phyloP scores from a whole-genome alignment of 2,888 invertebrate species.

The Brenthis daphne region DNA sequence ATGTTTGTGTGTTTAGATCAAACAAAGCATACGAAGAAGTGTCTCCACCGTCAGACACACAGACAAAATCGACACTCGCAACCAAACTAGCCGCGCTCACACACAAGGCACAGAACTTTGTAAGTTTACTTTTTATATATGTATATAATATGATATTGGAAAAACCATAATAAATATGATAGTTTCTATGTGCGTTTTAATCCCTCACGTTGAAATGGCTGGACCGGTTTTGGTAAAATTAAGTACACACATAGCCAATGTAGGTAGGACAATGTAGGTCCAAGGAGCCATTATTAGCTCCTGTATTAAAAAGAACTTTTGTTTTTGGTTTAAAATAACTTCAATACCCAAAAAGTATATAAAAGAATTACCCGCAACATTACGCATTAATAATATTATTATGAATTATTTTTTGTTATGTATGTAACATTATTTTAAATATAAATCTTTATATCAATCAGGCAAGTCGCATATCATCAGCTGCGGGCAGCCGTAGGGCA shows the following conservation, averaged over 20 bases:
- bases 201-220: no score
- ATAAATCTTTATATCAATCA: constrained; percentile 38
- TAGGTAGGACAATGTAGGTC: no score
- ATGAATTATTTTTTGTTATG: background rate
- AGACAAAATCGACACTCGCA: constrained; percentile 68
- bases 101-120: constrained; percentile 76
- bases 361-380: no score
- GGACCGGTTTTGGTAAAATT: no score
- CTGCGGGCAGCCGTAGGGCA: constrained; percentile 71
- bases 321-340: no score
- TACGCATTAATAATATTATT: no score
- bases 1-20: constrained; percentile 46
- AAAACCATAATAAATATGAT: background rate
- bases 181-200: no score
- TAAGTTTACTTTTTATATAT: constrained; percentile 52
- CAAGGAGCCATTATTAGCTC: no score
- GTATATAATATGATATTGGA: no score
- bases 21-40: constrained; percentile 76
- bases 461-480: constrained; percentile 75
- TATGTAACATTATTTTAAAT: background rate
- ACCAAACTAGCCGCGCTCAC: constrained; percentile 73
- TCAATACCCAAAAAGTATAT: no score
- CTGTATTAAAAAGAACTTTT: no score
- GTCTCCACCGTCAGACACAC: constrained; percentile 57
- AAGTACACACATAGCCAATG: no score